Percentiles rank a stretch among this genome's conserved stretches.
Conservation (phyloP, 2,113 vertebrate genomes). For the Rhizomys pruinosus region DNA sequence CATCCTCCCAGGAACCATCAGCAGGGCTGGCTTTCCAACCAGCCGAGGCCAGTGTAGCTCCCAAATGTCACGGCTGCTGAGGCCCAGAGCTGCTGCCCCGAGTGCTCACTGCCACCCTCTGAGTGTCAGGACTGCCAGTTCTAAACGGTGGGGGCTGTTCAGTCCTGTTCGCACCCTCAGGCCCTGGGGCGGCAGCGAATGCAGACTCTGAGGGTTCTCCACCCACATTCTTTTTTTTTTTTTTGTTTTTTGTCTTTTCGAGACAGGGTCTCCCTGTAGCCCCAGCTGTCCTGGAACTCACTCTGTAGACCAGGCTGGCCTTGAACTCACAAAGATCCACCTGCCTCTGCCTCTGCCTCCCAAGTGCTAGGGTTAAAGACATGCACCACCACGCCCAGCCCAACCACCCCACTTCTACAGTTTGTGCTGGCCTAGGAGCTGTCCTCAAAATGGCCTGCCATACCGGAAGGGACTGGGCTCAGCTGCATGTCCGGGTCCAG, state of each 20-base stretch:
- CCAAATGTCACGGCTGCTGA: background rate
- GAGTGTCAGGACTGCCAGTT: background rate
- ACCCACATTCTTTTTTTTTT: no score
- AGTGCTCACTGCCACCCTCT: background rate
- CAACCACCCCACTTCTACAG: background rate
- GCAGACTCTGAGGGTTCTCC: background rate
- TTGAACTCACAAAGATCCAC: no score
- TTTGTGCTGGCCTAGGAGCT: background rate
- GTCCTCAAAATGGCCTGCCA: background rate
- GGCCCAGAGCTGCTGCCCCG: background rate
- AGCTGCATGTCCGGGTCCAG: background rate
- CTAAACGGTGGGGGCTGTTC: background rate
- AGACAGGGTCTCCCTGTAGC: no score
- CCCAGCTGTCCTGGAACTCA: no score
- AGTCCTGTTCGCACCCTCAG: background rate
- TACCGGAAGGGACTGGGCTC: background rate
- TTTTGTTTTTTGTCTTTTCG: no score
- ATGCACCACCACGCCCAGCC: no score
- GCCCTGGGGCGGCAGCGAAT: background rate
- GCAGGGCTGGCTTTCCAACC: background rate
- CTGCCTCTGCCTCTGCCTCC: no score
- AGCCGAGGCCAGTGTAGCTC: background rate
- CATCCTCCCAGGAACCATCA: rapidly evolving
- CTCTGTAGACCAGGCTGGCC: no score
- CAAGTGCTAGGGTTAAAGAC: no score